phyloP scores from a whole-genome alignment of 2,888 invertebrate species.

The Argyresthia albistria region DNA sequence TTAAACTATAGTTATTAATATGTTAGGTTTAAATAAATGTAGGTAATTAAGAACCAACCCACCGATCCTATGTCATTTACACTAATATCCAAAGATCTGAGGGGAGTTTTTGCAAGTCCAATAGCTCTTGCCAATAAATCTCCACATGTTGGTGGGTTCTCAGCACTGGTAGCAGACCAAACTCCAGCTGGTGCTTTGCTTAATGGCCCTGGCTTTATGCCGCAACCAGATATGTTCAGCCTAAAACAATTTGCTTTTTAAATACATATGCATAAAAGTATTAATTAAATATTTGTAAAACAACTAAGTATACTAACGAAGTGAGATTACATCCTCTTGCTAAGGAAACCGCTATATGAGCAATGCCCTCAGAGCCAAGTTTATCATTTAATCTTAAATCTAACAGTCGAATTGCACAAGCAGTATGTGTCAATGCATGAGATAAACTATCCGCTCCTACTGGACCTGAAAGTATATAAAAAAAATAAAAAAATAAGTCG shows the following conservation, averaged over 20 bases:
- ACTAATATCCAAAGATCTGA: conserved; percentile 57
- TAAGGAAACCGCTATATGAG: conserved; percentile 54
- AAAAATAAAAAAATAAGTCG: too few species aligned
- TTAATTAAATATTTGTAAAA: too few species aligned
- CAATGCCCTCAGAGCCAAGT: conserved; percentile 57
- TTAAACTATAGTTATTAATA: too few species aligned
- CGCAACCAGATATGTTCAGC: conserved; percentile 62
- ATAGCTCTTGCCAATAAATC: conserved; percentile 61
- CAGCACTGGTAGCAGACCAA: conserved; percentile 60
- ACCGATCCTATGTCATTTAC: conserved; percentile 64
- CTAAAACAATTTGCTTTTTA: conserved; percentile 24
- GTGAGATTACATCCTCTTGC: conserved; percentile 63
- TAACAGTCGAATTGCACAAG: conserved; percentile 44
- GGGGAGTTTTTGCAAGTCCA: conserved; percentile 59
- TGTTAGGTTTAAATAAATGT: too few species aligned
- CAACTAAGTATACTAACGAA: conserved; percentile 27
- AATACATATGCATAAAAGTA: neutral
- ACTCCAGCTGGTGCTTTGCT: conserved; percentile 54
- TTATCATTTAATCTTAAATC: conserved; percentile 56
- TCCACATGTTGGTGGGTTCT: conserved; percentile 60
- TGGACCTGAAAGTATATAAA: conserved; percentile 33
- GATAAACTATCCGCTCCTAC: conserved; percentile 51
- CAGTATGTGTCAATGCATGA: conserved; percentile 47
- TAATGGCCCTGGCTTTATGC: conserved; percentile 49
- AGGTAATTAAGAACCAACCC: too few species aligned